Evolutionary conservation across 2,113 vertebrate genomes (phyloP).

Genomic region (Tragelaphus imberbis): DNA sequence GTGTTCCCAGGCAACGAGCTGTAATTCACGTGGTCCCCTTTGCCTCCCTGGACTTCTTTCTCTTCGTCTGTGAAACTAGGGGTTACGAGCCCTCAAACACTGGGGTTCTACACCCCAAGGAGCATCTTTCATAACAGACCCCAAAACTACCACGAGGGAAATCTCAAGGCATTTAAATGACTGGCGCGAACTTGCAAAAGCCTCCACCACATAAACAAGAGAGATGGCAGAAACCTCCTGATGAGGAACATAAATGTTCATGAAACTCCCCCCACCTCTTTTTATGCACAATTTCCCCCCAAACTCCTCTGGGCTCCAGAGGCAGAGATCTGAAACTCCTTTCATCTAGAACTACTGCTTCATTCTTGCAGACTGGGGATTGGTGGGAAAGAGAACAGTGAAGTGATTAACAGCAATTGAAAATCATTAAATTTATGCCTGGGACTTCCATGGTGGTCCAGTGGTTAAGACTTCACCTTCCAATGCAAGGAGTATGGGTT

Average conservation of each 20-base stretch:
- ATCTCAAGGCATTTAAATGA: neutral
- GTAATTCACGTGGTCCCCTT: accelerated
- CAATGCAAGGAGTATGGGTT: neutral
- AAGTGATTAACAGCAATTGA: neutral
- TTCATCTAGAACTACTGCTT: neutral
- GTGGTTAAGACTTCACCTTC: neutral
- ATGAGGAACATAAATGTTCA: neutral
- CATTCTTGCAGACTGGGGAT: neutral
- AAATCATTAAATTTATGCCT: neutral
- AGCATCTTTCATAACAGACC: neutral
- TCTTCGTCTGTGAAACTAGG: neutral
- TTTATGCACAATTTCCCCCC: neutral
- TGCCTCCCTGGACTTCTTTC: neutral
- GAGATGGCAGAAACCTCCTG: neutral
- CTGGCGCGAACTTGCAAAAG: neutral
- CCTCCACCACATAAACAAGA: neutral
- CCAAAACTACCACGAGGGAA: neutral
- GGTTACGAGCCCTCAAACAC: neutral
- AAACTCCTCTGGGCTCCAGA: neutral
- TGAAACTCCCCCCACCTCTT: neutral
- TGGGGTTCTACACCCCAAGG: neutral
- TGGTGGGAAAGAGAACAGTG: neutral
- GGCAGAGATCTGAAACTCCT: neutral
- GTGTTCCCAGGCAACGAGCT: neutral
- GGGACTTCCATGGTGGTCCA: neutral